Conservation (phyloP, 2,113 vertebrate genomes). For the Prunella himalayana region DNA sequence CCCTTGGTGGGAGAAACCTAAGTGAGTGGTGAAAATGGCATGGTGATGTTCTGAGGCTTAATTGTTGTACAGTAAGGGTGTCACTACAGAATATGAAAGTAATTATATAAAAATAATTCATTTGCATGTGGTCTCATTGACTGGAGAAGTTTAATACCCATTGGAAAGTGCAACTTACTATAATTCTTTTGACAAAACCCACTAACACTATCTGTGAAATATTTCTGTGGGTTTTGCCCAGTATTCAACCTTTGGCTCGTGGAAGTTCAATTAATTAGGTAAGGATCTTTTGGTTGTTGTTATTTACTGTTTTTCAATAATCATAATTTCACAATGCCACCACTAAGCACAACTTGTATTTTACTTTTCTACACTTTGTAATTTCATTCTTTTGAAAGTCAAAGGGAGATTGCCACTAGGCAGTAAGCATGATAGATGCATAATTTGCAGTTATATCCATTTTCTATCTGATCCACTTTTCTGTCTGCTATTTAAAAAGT, state of each 20-base stretch:
- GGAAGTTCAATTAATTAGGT: neutral
- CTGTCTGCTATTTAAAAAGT: slow-evolving; percentile 37
- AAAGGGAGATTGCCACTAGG: neutral
- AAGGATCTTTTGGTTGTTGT: neutral
- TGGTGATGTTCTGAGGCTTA: fast-evolving
- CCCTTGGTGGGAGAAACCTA: neutral
- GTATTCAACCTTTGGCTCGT: neutral
- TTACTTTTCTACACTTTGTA: neutral
- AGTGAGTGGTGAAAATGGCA: neutral
- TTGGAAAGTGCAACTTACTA: neutral
- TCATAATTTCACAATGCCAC: neutral
- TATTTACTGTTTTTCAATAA: neutral
- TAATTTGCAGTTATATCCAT: neutral
- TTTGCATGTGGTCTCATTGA: neutral
- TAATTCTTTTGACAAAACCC: neutral
- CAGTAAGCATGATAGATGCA: neutral
- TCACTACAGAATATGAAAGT: neutral
- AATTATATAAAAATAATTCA: neutral
- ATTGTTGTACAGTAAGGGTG: neutral
- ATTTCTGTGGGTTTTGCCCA: neutral
- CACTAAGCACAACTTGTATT: neutral
- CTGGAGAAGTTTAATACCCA: neutral
- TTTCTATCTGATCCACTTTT: slow-evolving; percentile 30
- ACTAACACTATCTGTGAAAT: neutral
- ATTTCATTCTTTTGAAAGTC: neutral